Conservation (phyloP, 1,140 invertebrate genomes). For the Colletes latitarsis region DNA sequence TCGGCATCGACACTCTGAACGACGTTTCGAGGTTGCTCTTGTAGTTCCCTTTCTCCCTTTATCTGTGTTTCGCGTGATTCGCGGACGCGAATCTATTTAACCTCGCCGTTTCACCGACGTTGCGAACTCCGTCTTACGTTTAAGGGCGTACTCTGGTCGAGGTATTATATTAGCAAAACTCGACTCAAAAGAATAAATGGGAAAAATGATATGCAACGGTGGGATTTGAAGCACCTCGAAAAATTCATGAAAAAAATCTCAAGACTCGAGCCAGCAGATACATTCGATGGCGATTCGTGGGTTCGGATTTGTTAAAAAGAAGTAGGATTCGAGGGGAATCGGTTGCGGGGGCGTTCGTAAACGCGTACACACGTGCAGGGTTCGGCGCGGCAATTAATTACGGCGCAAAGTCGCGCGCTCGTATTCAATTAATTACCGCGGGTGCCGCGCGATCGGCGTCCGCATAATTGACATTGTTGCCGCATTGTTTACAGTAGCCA, state of each 20-base stretch:
- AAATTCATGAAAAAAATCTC: too few relatives aligned
- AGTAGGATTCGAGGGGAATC: background rate
- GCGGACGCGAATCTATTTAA: too few relatives aligned
- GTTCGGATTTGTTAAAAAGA: background rate
- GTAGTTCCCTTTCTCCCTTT: background rate
- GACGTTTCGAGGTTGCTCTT: background rate
- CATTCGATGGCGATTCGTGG: background rate
- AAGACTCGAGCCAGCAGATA: too few relatives aligned
- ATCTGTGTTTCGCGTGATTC: background rate
- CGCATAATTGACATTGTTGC: slow-evolving; percentile 79
- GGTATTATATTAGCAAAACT: too few relatives aligned
- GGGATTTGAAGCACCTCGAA: too few relatives aligned
- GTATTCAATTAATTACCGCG: slow-evolving; percentile 54
- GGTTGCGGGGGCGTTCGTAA: background rate
- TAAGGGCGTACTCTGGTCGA: too few relatives aligned
- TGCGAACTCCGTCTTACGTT: too few relatives aligned
- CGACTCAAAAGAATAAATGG: too few relatives aligned
- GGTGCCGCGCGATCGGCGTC: slow-evolving; percentile 60
- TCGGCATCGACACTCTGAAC: background rate
- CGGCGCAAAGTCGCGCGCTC: slow-evolving; percentile 72
- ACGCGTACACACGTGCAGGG: slow-evolving; percentile 36
- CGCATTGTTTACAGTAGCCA: slow-evolving; percentile 75
- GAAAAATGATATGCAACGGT: too few relatives aligned
- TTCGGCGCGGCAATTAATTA: slow-evolving; percentile 71
- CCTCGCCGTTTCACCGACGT: too few relatives aligned